Evolutionary conservation across 2,113 vertebrate species (phyloP), one percentile per base, ranked within the genome.

Genomic region (Formicarius rufipectus): DNA sequence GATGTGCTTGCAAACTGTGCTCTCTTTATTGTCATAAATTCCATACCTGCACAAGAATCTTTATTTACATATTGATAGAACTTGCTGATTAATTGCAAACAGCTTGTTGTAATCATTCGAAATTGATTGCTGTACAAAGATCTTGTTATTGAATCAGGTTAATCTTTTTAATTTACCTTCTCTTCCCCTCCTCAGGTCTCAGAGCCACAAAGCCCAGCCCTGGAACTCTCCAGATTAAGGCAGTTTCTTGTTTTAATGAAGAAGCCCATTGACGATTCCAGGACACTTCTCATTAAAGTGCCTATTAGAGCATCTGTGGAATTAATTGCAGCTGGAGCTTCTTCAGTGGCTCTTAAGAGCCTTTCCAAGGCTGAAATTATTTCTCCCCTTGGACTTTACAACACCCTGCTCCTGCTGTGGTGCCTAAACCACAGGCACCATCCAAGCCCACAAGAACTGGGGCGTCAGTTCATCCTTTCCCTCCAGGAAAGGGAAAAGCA

Each of bases 361-460:
- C 30, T 91, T 91, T 77, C 53, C 30, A 67, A 74, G 56, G 11
- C 17, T 68, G 6, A 42, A 14, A 63, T 59, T 40, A 47, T 82
- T 67, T 55, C 23, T 72, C 6, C 63, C 39, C 72, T 42, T 35
- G 47, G 71, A 49, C 7, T 53, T 87, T 63, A 5, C 50, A 76
- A 19, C 10, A 37, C 22, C 10, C 15, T 37, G 5, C n/a, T 49
- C 84, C 56, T 62, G 1, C 25, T 89, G 16, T 3, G 1, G 27
- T 31, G 33, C 37, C 39, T 27, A 45, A 75, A 58, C 19, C 18
- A 39, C 52, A 45, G 31, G 21, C 4, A 19, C 30, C 47, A 6
- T 4, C 25, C 10, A 11, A 60, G 53, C n/a, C 18, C 27, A 3
- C 1, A 2, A 37, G 4, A 23, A 3, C 33, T 39, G 19, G n/a